Base-by-base conservation (phyloP, 1,140 invertebrate genomes). In the Mizuhopecten yessoensis region DNA sequence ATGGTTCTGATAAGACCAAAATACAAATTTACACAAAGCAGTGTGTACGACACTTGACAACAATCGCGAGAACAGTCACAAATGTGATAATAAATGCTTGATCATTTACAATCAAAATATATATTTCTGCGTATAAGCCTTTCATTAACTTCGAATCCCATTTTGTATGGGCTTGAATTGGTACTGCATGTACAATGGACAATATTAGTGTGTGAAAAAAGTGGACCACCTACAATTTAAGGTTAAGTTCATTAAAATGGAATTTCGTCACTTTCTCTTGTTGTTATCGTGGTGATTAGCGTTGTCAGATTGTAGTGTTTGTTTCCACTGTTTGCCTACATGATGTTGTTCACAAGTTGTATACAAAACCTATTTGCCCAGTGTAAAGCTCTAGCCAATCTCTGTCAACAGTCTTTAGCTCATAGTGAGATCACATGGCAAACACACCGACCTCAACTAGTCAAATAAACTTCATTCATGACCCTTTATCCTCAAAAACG, bases 311-410 rank as follows among this genome's bases (percentile, higher is more conserved):
- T 23, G 49, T 86, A 86, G 57, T 93, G 91, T 92, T 92, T 89
- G 89, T 89, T 89, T 42, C 36, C 34, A 49, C 33, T 93, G 90
- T 93, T 93, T 93, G 88, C 90, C 34, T 90, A 86, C 39, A 90
- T 90, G 91, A 92, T 93, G 93, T 91, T 75, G 91, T 93, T 93
- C 90, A 90, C 93, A 92, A 90, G 57, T 92, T 90, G 42, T 90
- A 93, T 87, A 93, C 89, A 92, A 92, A 93, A 91, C 93, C 88
- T 92, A 93, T 93, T 93, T 90, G 91, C 90, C 91, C 87, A 88
- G 29, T 86, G 88, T 86, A 89, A 91, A 89, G 86, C 89, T 49
- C 34, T 57, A 86, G 91, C 93, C 91, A 90, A 92, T 92, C 87
- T 93, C 86, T 91, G 93, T 93, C 93, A 93, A 93, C 91, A 93